A percentile compares a stretch with the other conserved stretches of the same genome.
phyloP scores from a whole-genome alignment of 2,888 invertebrate species.

The Acrocyrtus sp. region DNA sequence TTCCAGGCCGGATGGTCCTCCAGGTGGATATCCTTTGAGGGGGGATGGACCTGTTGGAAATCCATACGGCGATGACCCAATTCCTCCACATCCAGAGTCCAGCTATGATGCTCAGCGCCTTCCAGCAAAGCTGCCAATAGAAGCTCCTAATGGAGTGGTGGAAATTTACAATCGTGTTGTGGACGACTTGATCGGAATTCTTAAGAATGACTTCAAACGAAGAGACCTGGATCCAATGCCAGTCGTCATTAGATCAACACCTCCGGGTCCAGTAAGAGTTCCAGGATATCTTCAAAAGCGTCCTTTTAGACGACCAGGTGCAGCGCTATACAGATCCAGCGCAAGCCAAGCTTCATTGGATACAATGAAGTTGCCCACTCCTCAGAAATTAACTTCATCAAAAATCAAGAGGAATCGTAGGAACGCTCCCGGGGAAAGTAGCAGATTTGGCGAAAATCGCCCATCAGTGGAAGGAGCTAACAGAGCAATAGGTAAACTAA shows the following conservation, averaged over 20 bases:
- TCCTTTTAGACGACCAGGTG: constrained; percentile 62
- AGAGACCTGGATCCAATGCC: constrained; percentile 62
- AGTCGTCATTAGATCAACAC: constrained; percentile 62
- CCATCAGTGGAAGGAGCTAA: constrained; percentile 47
- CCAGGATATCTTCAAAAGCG: constrained; percentile 62
- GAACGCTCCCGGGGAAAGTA: constrained; percentile 38
- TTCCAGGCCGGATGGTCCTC: constrained; percentile 37
- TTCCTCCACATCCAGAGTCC: constrained; percentile 59
- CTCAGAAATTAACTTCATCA: constrained; percentile 6
- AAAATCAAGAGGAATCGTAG: constrained; percentile 33
- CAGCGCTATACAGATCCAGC: constrained; percentile 59
- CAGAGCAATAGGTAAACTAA: constrained; percentile 58
- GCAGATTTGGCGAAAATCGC: constrained; percentile 52
- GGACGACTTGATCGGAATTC: constrained; percentile 59
- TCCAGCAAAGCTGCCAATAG: constrained; percentile 61
- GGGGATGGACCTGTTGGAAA: constrained; percentile 52
- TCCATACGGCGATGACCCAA: constrained; percentile 60
- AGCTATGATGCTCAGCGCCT: constrained; percentile 60
- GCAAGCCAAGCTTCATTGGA: constrained; percentile 22
- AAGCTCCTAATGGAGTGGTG: constrained; percentile 62
- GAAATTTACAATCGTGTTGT: constrained; percentile 63
- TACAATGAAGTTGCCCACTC: constrained; percentile 13
- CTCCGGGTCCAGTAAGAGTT: constrained; percentile 62
- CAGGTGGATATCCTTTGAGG: constrained; percentile 47
- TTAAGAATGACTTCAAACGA: constrained; percentile 57